A percentile compares a stretch with the other conserved stretches of the same genome.
These are phyloP conservation scores for Microctonus brassicae DNA, from an alignment of 2,888 invertebrate species.

Conservation along the genomic window DNA sequence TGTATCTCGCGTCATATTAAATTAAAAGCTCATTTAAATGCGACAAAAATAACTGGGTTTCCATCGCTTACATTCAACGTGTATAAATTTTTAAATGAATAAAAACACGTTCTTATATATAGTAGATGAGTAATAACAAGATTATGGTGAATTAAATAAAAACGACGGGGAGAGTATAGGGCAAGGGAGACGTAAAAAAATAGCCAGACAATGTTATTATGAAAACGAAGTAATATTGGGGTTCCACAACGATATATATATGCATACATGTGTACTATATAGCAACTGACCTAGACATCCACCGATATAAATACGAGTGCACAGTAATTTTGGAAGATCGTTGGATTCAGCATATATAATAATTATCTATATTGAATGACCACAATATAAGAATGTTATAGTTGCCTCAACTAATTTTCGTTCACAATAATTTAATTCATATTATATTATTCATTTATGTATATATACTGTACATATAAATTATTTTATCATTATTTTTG, in stretches of 20 bases:
- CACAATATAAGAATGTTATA: background rate
- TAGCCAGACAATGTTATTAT: constrained; percentile 50
- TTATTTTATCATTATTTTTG: background rate
- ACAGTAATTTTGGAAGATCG: constrained; percentile 26
- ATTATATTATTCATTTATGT: background rate
- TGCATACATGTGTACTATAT: too few relatives aligned
- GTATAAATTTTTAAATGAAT: constrained; percentile 56
- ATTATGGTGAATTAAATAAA: constrained; percentile 55
- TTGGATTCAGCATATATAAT: constrained; percentile 28
- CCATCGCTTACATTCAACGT: constrained; percentile 24
- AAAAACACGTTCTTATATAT: constrained; percentile 54
- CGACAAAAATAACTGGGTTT: constrained; percentile 53
- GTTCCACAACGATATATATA: constrained; percentile 40
- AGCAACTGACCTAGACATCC: too few relatives aligned
- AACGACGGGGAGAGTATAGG: background rate
- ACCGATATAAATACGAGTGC: constrained; percentile 14
- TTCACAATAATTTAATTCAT: background rate
- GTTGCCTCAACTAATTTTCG: background rate
- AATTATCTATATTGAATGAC: constrained; percentile 24
- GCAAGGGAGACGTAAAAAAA: constrained; percentile 1
- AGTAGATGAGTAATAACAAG: constrained; percentile 54
- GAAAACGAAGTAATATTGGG: constrained; percentile 49
- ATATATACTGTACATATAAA: too few relatives aligned
- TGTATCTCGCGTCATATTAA: constrained; percentile 56
- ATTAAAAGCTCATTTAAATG: constrained; percentile 62